Conservation (phyloP, 2,888 invertebrate genomes). For the Ethmia dodecea region DNA sequence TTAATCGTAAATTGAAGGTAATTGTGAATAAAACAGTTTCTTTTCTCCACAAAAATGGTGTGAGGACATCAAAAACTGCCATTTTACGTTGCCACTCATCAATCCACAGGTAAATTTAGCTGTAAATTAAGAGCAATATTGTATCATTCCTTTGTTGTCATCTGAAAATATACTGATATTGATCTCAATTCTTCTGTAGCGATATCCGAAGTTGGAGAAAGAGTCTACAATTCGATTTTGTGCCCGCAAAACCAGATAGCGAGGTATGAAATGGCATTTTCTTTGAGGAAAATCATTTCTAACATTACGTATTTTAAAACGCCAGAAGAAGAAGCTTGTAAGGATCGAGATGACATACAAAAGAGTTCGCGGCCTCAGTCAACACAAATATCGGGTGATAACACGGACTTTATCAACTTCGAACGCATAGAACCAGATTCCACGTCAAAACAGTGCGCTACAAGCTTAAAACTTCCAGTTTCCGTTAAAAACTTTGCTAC, state of each 20-base stretch:
- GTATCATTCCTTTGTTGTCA: slow-evolving; percentile 5
- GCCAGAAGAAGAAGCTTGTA: slow-evolving; percentile 29
- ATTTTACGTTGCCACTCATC: slow-evolving; percentile 10
- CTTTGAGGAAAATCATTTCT: slow-evolving; percentile 61
- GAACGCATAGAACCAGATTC: slow-evolving; percentile 53
- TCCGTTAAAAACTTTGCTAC: slow-evolving; percentile 39
- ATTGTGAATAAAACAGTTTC: slow-evolving; percentile 23
- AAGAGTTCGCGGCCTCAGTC: slow-evolving; percentile 12
- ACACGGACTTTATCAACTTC: slow-evolving; percentile 31
- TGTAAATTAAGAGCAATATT: background rate
- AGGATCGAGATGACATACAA: background rate
- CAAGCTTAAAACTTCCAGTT: slow-evolving; percentile 39
- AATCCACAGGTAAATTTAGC: slow-evolving; percentile 6
- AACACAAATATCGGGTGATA: slow-evolving; percentile 18
- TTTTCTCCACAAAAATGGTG: slow-evolving; percentile 27
- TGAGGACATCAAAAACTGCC: slow-evolving; percentile 25
- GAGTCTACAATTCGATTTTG: no score
- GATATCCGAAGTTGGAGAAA: no score
- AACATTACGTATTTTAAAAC: slow-evolving; percentile 66
- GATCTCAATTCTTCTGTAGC: no score
- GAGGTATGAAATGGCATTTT: slow-evolving; percentile 55
- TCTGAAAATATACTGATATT: slow-evolving; percentile 6
- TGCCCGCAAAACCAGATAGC: no score
- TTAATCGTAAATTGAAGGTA: slow-evolving; percentile 36
- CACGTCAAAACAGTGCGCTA: slow-evolving; percentile 36